Percentiles rank a stretch among this genome's conserved stretches.
Conservation (phyloP, 2,797 vertebrate species). For the Oreonectes daqikongensis region DNA sequence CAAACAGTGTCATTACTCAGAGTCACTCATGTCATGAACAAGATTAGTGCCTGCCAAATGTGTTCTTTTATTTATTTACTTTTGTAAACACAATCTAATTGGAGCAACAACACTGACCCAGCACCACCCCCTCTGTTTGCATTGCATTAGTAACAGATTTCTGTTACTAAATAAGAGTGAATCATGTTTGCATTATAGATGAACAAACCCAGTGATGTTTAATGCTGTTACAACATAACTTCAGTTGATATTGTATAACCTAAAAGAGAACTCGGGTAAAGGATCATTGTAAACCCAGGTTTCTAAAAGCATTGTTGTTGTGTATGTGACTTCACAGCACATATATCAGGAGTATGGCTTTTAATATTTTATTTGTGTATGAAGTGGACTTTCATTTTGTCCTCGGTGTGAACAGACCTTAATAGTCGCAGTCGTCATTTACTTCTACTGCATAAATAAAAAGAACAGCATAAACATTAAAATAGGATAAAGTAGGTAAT, state of each 20-base stretch:
- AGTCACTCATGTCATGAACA: not conserved
- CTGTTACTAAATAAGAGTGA: not conserved
- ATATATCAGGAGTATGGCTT: too few relatives aligned
- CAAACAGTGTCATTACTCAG: not conserved
- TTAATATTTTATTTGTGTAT: too few relatives aligned
- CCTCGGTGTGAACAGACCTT: too few relatives aligned
- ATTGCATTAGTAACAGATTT: not conserved
- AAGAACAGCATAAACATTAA: too few relatives aligned
- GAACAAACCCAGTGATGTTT: conserved; percentile 15
- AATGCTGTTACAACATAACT: not conserved
- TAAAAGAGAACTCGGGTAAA: not conserved
- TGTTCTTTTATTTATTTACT: not conserved
- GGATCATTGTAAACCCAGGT: too few relatives aligned
- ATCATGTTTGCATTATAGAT: not conserved
- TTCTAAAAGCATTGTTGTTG: too few relatives aligned
- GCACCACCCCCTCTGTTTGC: not conserved
- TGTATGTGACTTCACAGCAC: too few relatives aligned
- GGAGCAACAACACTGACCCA: not conserved
- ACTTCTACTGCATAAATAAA: too few relatives aligned
- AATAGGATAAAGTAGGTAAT: too few relatives aligned
- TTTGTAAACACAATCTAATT: not conserved
- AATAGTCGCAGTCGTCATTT: too few relatives aligned
- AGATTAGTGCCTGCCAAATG: not conserved
- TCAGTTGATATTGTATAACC: not conserved
- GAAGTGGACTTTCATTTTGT: too few relatives aligned